Base-by-base conservation (phyloP, 2,113 vertebrate species). In the Thunnus thynnus region DNA sequence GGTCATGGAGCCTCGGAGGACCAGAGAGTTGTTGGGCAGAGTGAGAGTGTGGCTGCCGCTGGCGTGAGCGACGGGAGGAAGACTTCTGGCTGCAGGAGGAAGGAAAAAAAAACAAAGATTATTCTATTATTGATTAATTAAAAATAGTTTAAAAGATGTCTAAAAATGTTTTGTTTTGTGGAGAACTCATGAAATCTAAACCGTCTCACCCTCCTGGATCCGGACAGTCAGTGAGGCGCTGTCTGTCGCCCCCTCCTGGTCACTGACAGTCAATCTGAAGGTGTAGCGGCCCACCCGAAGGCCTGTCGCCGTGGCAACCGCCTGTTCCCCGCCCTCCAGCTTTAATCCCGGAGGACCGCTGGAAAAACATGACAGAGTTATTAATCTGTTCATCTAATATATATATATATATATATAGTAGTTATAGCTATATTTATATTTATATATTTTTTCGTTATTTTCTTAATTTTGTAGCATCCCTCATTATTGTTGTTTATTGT, bases 11-110 rank as follows among this genome's bases (percentile, higher is more conserved):
- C 97, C 97, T 71, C 95, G 91, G 80, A 99, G 96, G 25, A 95
- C 94, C 90, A 99, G 86, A 18, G 96, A 96, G 86, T 95, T 97
- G 94, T 97, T 97, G 86, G 97, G 97, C 83, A 99, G 96, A 3
- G 95, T 94, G 54, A 98, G 94, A 11, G 96, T 84, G 80, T 96
- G 96, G 84, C 95, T 97, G 71, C 97, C 97, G 62, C 97, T 96
- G 90, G 97, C 97, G 68, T 90, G 94, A 1, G 96, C 96, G n/a
- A 72, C 94, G 0, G 96, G 96, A 54, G 94, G 94, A 64, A 80
- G 94, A 80, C 92, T 95, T 36, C 79, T 89, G 89, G 96, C 97
- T 98, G 93, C 75, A 52, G 89, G 79, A 72, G 48, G 65, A 72
- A 47, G 22, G 12, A 36, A 30, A 20, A 47, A 11, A 3, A 18